phyloP scores from a whole-genome alignment of 1,140 invertebrate species.

The Pachypeltis micranthus region DNA sequence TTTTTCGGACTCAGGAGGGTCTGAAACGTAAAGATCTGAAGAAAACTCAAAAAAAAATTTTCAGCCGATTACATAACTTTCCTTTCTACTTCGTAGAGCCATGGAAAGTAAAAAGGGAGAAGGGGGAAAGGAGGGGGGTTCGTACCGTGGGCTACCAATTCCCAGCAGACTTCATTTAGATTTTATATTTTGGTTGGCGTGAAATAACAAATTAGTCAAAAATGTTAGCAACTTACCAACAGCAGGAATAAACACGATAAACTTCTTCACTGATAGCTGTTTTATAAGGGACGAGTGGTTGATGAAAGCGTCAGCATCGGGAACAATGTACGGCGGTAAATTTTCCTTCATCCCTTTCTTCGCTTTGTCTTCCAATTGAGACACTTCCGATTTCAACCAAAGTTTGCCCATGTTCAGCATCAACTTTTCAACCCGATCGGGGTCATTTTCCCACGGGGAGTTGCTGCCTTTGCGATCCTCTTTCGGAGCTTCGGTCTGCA shows the following conservation, averaged over 20 bases:
- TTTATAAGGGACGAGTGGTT: conserved; percentile 61
- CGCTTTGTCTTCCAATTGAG: conserved; percentile 48
- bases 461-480: neutral
- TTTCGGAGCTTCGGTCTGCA: neutral
- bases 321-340: conserved; percentile 61
- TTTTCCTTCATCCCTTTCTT: conserved; percentile 26
- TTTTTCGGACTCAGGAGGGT: no score
- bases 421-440: conserved; percentile 12
- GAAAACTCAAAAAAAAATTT: no score
- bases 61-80: no score
- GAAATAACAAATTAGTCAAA: no score
- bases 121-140: no score
- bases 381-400: conserved; percentile 61
- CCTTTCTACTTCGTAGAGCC: no score
- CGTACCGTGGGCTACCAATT: no score
- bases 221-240: conserved; percentile 53
- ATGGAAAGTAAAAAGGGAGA: no score
- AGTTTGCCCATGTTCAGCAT: conserved; percentile 50
- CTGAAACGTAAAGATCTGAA: no score
- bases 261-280: conserved; percentile 58
- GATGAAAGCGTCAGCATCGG: conserved; percentile 57
- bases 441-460: neutral
- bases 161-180: no score
- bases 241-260: conserved; percentile 66
- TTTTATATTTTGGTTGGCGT: no score